phyloP scores from a whole-genome alignment of 1,140 invertebrate genomes.

The Ladona fulva region DNA sequence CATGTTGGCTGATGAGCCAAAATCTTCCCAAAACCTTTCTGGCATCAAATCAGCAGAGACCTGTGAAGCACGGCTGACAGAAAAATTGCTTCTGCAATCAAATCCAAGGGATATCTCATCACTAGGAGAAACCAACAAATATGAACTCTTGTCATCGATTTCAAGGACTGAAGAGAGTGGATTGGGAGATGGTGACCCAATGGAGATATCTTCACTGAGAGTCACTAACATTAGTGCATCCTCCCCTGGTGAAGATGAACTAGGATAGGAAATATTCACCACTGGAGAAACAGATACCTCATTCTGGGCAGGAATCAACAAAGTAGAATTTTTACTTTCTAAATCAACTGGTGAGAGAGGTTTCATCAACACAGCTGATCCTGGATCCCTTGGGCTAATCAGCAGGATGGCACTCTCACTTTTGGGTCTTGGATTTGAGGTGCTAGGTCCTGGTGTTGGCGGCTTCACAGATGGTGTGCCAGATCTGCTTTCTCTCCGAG shows the following conservation, averaged over 20 bases:
- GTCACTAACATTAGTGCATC: neutral
- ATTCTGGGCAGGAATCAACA: neutral
- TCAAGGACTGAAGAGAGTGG: neutral
- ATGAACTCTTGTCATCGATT: neutral
- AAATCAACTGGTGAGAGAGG: neutral
- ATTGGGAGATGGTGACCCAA: neutral
- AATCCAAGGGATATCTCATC: neutral
- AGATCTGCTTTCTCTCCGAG: neutral
- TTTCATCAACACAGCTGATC: neutral
- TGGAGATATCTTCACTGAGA: neutral
- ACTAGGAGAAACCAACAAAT: neutral
- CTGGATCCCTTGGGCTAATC: neutral
- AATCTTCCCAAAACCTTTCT: neutral
- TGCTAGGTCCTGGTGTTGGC: neutral
- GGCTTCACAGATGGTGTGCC: neutral
- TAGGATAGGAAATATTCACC: neutral
- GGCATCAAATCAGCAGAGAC: neutral
- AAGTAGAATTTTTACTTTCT: neutral
- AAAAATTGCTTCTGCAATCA: neutral
- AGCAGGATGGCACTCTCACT: neutral
- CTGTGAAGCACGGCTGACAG: neutral
- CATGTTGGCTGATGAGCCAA: neutral
- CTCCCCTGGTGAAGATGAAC: neutral
- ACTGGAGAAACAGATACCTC: neutral
- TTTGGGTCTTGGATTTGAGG: neutral